A percentile compares a stretch with the other conserved stretches of the same genome.
Conservation (phyloP, 2,797 vertebrate species). For the Rhyacichthys aspro region DNA sequence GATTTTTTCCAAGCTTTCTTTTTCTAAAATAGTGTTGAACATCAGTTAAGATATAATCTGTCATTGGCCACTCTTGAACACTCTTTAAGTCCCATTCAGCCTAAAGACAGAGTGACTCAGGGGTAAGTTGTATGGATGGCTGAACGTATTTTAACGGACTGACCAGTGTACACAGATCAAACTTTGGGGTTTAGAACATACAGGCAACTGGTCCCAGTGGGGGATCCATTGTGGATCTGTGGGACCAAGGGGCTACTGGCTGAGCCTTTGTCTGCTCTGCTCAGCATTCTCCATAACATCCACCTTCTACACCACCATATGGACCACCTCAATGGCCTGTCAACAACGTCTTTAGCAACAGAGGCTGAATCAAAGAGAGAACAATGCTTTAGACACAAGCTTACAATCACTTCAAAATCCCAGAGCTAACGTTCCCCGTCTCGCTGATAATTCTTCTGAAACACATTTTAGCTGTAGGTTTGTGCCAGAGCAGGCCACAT, state of each 20-base stretch:
- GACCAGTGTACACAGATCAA: constrained; percentile 71
- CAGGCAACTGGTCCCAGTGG: constrained; percentile 74
- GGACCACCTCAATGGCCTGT: constrained; percentile 74
- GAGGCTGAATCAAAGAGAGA: constrained; percentile 53
- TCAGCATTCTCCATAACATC: constrained; percentile 71
- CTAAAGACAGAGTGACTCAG: constrained; percentile 50
- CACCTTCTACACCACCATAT: constrained; percentile 66
- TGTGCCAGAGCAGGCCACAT: constrained; percentile 38
- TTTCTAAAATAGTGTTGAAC: neutral
- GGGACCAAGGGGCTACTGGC: constrained; percentile 69
- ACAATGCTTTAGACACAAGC: constrained; percentile 47
- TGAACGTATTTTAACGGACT: constrained; percentile 71
- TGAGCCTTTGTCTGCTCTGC: constrained; percentile 77
- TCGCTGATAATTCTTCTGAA: too few relatives aligned
- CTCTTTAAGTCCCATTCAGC: constrained; percentile 59
- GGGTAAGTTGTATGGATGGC: constrained; percentile 70
- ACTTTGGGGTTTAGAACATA: constrained; percentile 69
- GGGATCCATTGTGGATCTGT: constrained; percentile 74
- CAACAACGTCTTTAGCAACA: constrained; percentile 69
- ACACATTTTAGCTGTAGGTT: constrained; percentile 61
- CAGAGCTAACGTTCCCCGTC: constrained; percentile 6
- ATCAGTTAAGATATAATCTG: constrained; percentile 35
- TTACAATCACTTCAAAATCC: constrained; percentile 40
- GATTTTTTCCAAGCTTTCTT: too few relatives aligned
- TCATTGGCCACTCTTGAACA: constrained; percentile 55